Conservation (phyloP, 2,888 invertebrate genomes). For the Stenodera caucasica region DNA sequence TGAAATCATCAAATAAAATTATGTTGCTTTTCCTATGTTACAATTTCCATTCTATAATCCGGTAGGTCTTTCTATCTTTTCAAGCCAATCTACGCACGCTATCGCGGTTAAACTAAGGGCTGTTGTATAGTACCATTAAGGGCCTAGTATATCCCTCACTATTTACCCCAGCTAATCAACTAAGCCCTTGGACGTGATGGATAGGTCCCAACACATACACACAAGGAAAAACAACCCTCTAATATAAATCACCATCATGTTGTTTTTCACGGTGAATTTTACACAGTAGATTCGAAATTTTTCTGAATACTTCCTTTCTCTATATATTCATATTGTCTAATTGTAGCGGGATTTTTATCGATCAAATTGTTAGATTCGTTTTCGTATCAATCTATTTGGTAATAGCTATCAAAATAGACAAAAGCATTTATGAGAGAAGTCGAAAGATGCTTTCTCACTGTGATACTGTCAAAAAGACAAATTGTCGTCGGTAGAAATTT, state of each 20-base stretch:
- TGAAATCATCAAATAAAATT: too few relatives aligned
- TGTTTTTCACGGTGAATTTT: conserved; percentile 33
- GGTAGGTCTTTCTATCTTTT: conserved; percentile 36
- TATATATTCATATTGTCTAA: too few relatives aligned
- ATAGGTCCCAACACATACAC: conserved; percentile 34
- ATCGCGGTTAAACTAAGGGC: conserved; percentile 37
- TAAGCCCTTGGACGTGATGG: conserved; percentile 39
- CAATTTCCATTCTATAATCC: conserved; percentile 44
- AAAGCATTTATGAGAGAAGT: not conserved
- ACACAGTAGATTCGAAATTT: conserved; percentile 7
- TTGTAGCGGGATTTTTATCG: not conserved
- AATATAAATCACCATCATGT: conserved; percentile 32
- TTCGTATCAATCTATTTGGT: too few relatives aligned
- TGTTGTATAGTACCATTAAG: conserved; percentile 30
- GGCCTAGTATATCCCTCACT: conserved; percentile 19
- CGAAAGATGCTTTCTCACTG: not conserved
- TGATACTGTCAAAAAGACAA: not conserved
- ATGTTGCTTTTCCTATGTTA: too few relatives aligned
- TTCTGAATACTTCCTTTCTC: not conserved
- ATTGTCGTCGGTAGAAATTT: not conserved
- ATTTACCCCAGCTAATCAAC: conserved; percentile 38
- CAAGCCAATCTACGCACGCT: conserved; percentile 39
- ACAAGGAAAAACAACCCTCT: not conserved
- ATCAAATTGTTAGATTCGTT: not conserved
- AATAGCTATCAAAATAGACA: not conserved